phyloP scores from a whole-genome alignment of 2,888 invertebrate species.

The Netelia inedita region DNA sequence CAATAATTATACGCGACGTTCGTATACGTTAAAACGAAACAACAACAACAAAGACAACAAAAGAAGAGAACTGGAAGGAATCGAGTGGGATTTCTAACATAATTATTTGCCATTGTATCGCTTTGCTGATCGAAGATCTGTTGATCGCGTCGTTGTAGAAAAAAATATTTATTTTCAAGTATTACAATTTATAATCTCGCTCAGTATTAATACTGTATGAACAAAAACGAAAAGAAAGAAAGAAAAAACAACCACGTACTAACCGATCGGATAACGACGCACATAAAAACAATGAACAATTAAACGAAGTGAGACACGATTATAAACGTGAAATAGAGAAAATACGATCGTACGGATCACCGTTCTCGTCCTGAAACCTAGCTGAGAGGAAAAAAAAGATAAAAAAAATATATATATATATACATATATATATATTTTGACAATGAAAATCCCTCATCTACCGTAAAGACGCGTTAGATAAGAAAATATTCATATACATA shows the following conservation, averaged over 20 bases:
- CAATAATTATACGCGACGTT: slow-evolving; percentile 59
- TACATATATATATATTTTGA: slow-evolving; percentile 59
- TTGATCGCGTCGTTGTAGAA: slow-evolving; percentile 42
- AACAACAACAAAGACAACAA: neutral
- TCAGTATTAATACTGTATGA: slow-evolving; percentile 56
- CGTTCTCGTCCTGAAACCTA: slow-evolving; percentile 40
- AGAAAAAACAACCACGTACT: slow-evolving; percentile 25
- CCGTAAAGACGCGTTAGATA: slow-evolving; percentile 50
- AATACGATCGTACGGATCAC: slow-evolving; percentile 44
- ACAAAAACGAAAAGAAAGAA: slow-evolving; percentile 1
- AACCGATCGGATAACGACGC: slow-evolving; percentile 45
- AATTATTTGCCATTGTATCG: slow-evolving; percentile 24
- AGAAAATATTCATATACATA: slow-evolving; percentile 56
- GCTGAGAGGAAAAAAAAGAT: slow-evolving; percentile 5
- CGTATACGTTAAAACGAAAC: slow-evolving; percentile 22
- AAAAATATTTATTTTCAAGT: slow-evolving; percentile 61
- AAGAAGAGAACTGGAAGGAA: neutral
- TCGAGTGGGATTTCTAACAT: slow-evolving; percentile 11
- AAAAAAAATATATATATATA: slow-evolving; percentile 35
- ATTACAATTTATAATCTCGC: slow-evolving; percentile 48
- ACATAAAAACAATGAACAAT: slow-evolving; percentile 55
- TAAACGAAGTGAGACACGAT: slow-evolving; percentile 34
- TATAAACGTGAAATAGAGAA: slow-evolving; percentile 17
- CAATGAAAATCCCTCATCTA: slow-evolving; percentile 57
- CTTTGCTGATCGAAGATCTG: slow-evolving; percentile 46